These are phyloP conservation scores for Aleiodes testaceus DNA, from an alignment of 2,888 invertebrate species.

Conservation along the genomic window DNA sequence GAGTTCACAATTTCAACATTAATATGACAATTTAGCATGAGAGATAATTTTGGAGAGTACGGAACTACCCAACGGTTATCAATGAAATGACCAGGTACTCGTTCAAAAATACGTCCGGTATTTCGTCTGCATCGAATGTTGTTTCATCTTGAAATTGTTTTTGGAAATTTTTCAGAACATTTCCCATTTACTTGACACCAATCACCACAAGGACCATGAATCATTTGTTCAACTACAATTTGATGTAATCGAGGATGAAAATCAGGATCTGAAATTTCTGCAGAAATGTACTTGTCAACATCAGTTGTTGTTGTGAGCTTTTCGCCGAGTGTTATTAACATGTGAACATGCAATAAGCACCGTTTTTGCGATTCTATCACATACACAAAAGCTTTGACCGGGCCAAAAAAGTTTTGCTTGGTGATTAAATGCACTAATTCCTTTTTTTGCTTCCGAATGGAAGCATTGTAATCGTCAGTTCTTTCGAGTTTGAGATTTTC, in stretches of 20 bases:
- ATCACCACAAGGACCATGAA: constrained; percentile 66
- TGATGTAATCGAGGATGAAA: constrained; percentile 53
- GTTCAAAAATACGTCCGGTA: constrained; percentile 48
- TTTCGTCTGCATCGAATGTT: constrained; percentile 50
- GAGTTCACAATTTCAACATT: no score
- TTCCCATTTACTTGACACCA: constrained; percentile 69
- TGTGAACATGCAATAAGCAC: not conserved
- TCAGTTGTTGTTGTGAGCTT: not conserved
- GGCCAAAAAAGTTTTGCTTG: constrained; percentile 45
- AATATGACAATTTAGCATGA: no score
- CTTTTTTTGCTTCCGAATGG: no score
- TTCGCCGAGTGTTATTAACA: not conserved
- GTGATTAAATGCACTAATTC: constrained; percentile 44
- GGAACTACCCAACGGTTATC: constrained; percentile 33
- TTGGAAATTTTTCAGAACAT: constrained; percentile 60
- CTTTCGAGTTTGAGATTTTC: no score
- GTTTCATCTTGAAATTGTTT: constrained; percentile 51
- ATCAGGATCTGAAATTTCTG: constrained; percentile 56
- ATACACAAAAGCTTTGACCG: not conserved
- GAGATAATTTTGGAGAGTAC: constrained; percentile 1
- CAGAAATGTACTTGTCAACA: constrained; percentile 33
- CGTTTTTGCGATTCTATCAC: not conserved
- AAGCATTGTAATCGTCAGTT: no score
- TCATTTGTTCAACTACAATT: constrained; percentile 61
- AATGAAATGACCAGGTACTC: constrained; percentile 43